phyloP scores from a whole-genome alignment of 2,797 vertebrate genomes.

The Chrysocyon brachyurus region DNA sequence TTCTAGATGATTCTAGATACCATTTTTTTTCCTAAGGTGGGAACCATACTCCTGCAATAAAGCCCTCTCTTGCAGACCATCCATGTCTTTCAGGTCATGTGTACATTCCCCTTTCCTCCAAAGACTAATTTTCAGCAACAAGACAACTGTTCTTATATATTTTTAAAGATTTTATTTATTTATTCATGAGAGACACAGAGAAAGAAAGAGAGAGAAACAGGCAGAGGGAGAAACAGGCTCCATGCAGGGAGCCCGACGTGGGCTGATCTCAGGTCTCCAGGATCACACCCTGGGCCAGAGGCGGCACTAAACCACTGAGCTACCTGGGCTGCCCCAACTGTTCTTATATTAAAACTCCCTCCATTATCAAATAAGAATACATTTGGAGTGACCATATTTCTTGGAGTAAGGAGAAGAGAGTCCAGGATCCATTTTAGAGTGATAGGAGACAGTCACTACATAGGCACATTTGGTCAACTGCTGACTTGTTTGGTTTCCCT shows the following conservation, averaged over 20 bases:
- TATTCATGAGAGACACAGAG: too few relatives aligned
- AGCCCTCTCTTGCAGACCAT: neutral
- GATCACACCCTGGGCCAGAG: too few relatives aligned
- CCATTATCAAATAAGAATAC: neutral
- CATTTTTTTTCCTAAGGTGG: neutral
- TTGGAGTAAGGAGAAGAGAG: neutral
- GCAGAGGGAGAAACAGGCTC: too few relatives aligned
- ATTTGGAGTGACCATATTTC: neutral
- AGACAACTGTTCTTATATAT: neutral
- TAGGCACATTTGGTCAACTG: neutral
- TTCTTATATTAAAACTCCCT: neutral
- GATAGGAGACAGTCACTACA: neutral
- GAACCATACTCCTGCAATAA: neutral
- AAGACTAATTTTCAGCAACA: neutral
- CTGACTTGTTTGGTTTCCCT: neutral
- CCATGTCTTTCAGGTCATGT: neutral
- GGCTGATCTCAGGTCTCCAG: too few relatives aligned
- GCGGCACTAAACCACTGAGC: too few relatives aligned
- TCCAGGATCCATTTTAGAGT: neutral
- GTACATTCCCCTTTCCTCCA: neutral
- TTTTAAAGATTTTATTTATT: too few relatives aligned
- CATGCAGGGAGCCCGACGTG: too few relatives aligned
- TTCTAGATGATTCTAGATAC: neutral
- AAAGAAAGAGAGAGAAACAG: too few relatives aligned
- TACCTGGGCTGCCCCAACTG: neutral